A percentile compares a stretch with the other conserved stretches of the same genome.
Conservation (phyloP, 92 coral and sea anemone genomes). For the Blastomussa wellsi region DNA sequence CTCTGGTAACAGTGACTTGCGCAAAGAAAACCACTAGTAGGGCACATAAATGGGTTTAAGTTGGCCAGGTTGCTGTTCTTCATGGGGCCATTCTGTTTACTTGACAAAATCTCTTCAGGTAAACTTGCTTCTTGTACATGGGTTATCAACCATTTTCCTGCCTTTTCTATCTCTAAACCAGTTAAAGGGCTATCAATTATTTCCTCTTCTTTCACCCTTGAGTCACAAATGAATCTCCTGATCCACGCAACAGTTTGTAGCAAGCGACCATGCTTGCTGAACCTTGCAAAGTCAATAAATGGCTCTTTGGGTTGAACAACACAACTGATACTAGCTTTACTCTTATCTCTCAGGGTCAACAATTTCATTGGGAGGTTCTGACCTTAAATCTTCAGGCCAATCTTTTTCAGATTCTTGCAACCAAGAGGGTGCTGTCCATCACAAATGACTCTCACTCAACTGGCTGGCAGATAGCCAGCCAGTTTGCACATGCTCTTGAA, state of each 20-base stretch:
- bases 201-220: constrained; percentile 31
- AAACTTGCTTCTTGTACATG: constrained; percentile 11
- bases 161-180: constrained; percentile 20
- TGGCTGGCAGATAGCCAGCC: constrained; percentile 24
- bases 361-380: constrained; percentile 10
- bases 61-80: constrained; percentile 31
- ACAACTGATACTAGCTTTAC: constrained; percentile 24
- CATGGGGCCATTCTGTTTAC: neutral
- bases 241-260: too few relatives aligned
- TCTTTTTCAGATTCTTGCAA: too few relatives aligned
- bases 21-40: too few relatives aligned
- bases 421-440: too few relatives aligned
- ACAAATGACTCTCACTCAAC: constrained; percentile 22
- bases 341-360: constrained; percentile 32
- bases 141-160: too few relatives aligned
- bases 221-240: too few relatives aligned
- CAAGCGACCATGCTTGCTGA: constrained; percentile 38
- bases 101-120: neutral
- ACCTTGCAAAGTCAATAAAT: constrained; percentile 25
- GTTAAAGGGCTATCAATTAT: constrained; percentile 5
- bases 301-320: constrained; percentile 28
- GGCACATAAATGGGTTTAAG: too few relatives aligned
- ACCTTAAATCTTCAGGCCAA: constrained; percentile 41
- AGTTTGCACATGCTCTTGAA: too few relatives aligned
- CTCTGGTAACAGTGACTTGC: too few relatives aligned